A percentile compares a stretch with the other conserved stretches of the same genome.
Conservation (phyloP, 2,888 invertebrate species). For the Netelia virgata region DNA sequence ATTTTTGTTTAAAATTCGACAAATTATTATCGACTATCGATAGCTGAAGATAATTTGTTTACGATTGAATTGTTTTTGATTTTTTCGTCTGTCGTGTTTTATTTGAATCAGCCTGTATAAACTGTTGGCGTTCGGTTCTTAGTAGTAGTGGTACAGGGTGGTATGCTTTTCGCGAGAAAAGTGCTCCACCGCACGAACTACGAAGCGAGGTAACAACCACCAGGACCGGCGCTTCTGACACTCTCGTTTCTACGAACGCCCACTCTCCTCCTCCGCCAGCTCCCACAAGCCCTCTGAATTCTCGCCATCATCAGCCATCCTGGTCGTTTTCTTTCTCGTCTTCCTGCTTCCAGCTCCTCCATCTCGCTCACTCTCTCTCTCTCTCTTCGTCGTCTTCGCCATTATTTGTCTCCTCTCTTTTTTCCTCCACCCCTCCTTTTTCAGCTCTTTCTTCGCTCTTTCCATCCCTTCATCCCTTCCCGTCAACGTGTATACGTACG, state of each 20-base stretch:
- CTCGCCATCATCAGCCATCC: slow-evolving; percentile 11
- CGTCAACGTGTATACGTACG: slow-evolving; percentile 52
- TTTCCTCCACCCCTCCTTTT: slow-evolving; percentile 19
- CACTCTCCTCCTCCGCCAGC: slow-evolving; percentile 2
- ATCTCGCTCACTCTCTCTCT: slow-evolving; percentile 14
- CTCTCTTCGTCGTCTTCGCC: slow-evolving; percentile 9
- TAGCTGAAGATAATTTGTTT: not conserved
- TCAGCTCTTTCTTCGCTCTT: slow-evolving; percentile 3
- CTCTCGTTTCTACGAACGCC: slow-evolving; percentile 49
- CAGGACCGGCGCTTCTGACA: slow-evolving; percentile 49
- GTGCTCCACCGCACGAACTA: slow-evolving; percentile 55
- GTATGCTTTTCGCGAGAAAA: slow-evolving; percentile 42
- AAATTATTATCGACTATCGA: too few species aligned
- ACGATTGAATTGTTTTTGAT: not conserved
- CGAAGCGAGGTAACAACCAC: slow-evolving; percentile 12
- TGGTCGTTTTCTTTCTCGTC: slow-evolving; percentile 9
- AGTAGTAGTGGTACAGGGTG: slow-evolving; percentile 31
- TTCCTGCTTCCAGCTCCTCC: slow-evolving; percentile 22
- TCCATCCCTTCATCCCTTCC: slow-evolving; percentile 35
- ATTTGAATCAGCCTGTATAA: not conserved
- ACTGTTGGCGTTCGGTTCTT: not conserved
- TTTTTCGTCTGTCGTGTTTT: not conserved
- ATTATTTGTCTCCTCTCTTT: slow-evolving; percentile 44
- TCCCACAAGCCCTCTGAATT: slow-evolving; percentile 3
- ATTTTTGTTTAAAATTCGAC: too few species aligned